Conservation (phyloP, 2,113 vertebrate species). For the Hiodon alosoides region DNA sequence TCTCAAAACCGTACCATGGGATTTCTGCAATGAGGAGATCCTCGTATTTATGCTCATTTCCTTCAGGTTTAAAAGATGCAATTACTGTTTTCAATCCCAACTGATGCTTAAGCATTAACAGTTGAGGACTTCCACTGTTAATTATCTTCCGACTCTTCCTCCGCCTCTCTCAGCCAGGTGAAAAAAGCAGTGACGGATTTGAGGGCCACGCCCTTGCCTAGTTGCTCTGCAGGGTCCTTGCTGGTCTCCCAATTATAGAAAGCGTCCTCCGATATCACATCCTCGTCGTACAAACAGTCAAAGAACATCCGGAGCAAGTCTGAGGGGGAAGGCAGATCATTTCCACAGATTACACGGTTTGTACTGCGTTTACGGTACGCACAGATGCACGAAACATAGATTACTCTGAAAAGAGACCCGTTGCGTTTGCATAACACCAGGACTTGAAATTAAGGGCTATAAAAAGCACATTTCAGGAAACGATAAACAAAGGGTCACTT, state of each 20-base stretch:
- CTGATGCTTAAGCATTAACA: constrained; percentile 38
- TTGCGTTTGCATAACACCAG: too few species aligned
- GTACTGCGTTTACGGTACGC: too few species aligned
- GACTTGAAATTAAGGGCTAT: too few species aligned
- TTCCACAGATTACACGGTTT: too few species aligned
- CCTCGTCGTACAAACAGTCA: constrained; percentile 87
- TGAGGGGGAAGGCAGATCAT: constrained; percentile 39
- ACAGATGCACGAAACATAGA: too few species aligned
- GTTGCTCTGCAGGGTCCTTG: constrained; percentile 89
- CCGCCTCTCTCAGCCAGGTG: constrained; percentile 90
- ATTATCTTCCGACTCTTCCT: constrained; percentile 91
- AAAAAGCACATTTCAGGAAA: too few species aligned
- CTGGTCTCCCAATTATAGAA: constrained; percentile 97
- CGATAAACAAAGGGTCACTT: too few species aligned
- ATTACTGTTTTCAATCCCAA: constrained; percentile 63
- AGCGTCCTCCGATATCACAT: constrained; percentile 91
- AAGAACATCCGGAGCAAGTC: constrained; percentile 92
- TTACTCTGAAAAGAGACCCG: too few species aligned
- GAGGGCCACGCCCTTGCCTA: constrained; percentile 91
- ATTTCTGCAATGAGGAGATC: constrained; percentile 71
- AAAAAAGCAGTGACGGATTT: constrained; percentile 95
- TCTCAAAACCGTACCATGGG: constrained; percentile 69
- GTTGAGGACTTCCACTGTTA: constrained; percentile 46
- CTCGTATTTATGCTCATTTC: constrained; percentile 43
- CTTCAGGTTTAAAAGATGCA: constrained; percentile 51